Evolutionary conservation across 2,888 invertebrate genomes (phyloP), one percentile per base, ranked within the genome.

Genomic region (Parascotia fuliginaria): DNA sequence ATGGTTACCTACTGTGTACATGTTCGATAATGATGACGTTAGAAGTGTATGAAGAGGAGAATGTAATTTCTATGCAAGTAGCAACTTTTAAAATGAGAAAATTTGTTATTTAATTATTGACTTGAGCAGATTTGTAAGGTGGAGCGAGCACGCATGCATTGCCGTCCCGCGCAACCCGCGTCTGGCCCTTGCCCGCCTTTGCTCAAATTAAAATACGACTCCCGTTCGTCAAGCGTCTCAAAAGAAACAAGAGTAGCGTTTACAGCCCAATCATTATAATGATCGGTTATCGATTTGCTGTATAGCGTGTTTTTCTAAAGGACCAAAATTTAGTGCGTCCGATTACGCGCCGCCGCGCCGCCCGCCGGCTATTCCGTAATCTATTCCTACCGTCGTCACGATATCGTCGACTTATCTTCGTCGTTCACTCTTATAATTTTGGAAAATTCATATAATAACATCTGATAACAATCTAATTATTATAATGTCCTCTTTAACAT

Each of bases 391-490:
- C 87, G 86, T 81, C 83, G 79, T 83, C 88, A 89, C 90, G 89
- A 89, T 89, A 88, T 84, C 81, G 77, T 70, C 83, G 82, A 85
- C 83, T 85, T 87, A 88, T 89, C 89, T 86, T 79, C 75, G 78
- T 85, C 83, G 84, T 75, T 79, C 77, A 71, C 80, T 85, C 81
- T 89, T 89, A 89, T 89, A 89, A 89, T 91, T 90, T 89, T 83
- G 79, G 81, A 77, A 89, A 91, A 89, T 90, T 87, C 88, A 82
- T 89, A 89, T 89, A 89, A 91, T 90, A 90, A 89, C 78, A 84
- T 89, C 88, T 87, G 89, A 90, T 90, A 90, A 89, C 89, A 86
- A 89, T 90, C 89, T 89, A 88, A 91, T 90, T 90, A 89, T 91
- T 88, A 89, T 91, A 91, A 91, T 90, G 87, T 88, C 85, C 90